phyloP scores from a whole-genome alignment of 1,140 invertebrate genomes.

The Drosophila pruinosa region DNA sequence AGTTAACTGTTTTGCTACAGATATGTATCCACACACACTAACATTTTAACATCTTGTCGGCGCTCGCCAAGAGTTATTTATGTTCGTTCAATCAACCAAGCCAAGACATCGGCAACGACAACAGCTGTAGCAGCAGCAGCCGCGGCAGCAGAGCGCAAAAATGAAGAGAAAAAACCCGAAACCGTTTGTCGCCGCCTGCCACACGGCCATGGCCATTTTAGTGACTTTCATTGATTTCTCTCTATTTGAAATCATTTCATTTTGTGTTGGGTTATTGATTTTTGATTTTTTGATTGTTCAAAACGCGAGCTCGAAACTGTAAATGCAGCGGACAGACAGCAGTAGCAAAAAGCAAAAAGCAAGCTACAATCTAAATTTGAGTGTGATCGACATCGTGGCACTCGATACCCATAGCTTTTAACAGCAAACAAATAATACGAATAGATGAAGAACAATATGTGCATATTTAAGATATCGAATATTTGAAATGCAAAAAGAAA shows the following conservation, averaged over 20 bases:
- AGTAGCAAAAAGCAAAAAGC: neutral
- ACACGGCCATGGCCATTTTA: slow-evolving; percentile 21
- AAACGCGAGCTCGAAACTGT: slow-evolving; percentile 32
- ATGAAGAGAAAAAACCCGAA: slow-evolving; percentile 47
- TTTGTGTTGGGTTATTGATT: slow-evolving; percentile 53
- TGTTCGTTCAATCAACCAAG: slow-evolving; percentile 68
- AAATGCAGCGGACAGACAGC: slow-evolving; percentile 27
- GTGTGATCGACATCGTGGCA: neutral
- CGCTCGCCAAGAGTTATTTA: slow-evolving; percentile 22
- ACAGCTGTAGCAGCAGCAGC: too few species aligned
- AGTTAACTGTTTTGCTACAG: slow-evolving; percentile 68
- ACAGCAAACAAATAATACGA: neutral
- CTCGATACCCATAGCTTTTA: neutral
- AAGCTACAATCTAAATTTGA: too few species aligned
- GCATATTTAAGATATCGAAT: neutral
- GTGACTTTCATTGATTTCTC: slow-evolving; percentile 78
- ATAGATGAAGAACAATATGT: neutral
- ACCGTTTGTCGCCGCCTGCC: slow-evolving; percentile 57
- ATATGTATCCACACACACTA: slow-evolving; percentile 36
- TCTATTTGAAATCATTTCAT: slow-evolving; percentile 71
- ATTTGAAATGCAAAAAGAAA: neutral
- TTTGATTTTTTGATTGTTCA: slow-evolving; percentile 71
- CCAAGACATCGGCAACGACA: slow-evolving; percentile 3
- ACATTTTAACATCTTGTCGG: slow-evolving; percentile 32
- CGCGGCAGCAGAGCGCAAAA: too few species aligned